Evolutionary conservation across 2,888 invertebrate genomes (phyloP), one percentile per base, ranked within the genome.

Genomic region (Tetramorium bicarinatum): DNA sequence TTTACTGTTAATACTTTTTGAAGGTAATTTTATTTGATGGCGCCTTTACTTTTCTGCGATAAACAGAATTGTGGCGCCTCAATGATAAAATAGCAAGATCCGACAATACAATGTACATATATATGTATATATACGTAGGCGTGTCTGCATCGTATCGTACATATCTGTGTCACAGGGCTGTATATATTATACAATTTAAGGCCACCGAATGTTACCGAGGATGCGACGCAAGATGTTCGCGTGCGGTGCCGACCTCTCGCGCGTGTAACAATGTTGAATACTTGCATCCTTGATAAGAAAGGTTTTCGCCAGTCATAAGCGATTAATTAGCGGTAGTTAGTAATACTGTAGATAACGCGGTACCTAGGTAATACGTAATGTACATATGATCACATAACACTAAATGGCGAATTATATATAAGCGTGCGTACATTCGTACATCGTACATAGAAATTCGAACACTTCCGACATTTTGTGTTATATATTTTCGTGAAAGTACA

Each of bases 81-180:
- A 83, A 85, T 67, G 82, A 83, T 61, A 79, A 87, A 88, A 84
- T 84, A 86, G 86, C 87, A 84, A 88, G 83, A 85, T 84, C 88
- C 87, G 87, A 89, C 86, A 87, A 91, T 88, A 91, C 89, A 75
- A 74, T 88, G 84, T 82, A 82, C 25, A 74, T 82, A 85, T 52
- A 81, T 56, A 71, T n/a, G 62, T 38, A 75, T 54, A 54, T 21
- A 75, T 49, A 75, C 82, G 69, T 85, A 81, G 62, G 82, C 86
- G 89, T 88, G 89, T 89, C 85, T 89, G 87, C 88, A 83, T 85
- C 86, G 83, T 80, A 83, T 88, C 91, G 90, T 90, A 92, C 92
- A 92, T 92, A 92, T 92, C 92, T 85, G 87, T 91, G 89, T 90
- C 86, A 83, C 79, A 88, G 81, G 67, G 83, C 66, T 92, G 91